A percentile compares a stretch with the other conserved stretches of the same genome.
Conservation (phyloP, 1,140 invertebrate species). For the Drosophila ironensis region DNA sequence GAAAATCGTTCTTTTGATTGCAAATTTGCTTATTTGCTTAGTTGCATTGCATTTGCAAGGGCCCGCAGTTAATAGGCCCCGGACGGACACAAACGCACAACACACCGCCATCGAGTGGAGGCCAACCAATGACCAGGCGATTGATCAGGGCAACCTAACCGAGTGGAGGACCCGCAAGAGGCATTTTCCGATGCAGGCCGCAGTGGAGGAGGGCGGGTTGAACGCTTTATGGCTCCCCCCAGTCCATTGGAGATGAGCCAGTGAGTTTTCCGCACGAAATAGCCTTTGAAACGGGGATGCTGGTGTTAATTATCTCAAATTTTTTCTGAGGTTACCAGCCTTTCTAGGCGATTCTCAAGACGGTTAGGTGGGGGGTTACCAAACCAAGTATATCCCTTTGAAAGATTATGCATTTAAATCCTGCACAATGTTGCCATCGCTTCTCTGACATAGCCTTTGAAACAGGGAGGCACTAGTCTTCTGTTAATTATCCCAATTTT, state of each 20-base stretch:
- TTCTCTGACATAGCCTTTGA: too few relatives aligned
- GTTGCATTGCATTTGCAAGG: conserved; percentile 58
- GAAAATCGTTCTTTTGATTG: conserved; percentile 70
- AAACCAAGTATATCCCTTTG: neutral
- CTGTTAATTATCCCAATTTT: too few relatives aligned
- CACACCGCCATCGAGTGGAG: conserved; percentile 2
- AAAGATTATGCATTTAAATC: neutral
- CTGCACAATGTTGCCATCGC: neutral
- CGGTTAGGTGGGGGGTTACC: neutral
- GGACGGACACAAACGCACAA: neutral
- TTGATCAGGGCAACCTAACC: conserved; percentile 35
- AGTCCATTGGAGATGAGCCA: neutral
- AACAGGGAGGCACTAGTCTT: too few relatives aligned
- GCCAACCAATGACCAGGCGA: conserved; percentile 58
- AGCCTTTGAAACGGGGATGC: conserved; percentile 18
- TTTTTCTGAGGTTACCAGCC: neutral
- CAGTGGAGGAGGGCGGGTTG: neutral
- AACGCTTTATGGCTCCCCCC: neutral
- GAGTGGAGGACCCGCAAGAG: neutral
- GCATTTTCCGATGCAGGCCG: neutral
- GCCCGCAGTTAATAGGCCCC: conserved; percentile 59
- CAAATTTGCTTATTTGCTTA: conserved; percentile 66
- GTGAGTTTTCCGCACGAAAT: too few relatives aligned
- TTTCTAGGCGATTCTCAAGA: neutral
- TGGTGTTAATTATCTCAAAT: too few relatives aligned